Percentiles rank a stretch among this genome's conserved stretches.
These are phyloP conservation scores for Cheilosia pagana DNA, from an alignment of 2,888 invertebrate genomes.

Conservation along the genomic window DNA sequence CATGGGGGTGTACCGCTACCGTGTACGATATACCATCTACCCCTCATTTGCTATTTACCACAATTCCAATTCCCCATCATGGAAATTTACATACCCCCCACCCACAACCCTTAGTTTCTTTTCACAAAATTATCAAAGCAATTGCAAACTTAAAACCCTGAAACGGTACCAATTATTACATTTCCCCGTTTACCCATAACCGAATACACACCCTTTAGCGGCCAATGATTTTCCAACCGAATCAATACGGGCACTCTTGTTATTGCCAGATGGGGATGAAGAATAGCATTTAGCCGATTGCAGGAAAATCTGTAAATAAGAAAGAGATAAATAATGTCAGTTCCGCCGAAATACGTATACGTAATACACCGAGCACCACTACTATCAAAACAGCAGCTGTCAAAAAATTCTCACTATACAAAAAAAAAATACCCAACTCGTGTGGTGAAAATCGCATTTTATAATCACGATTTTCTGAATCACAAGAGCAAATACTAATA, in stretches of 20 bases:
- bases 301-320: slow-evolving; percentile 63
- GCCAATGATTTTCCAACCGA: slow-evolving; percentile 87
- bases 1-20: background rate
- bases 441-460: slow-evolving; percentile 21
- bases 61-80: too few relatives aligned
- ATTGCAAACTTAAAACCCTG: slow-evolving; percentile 5
- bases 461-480: slow-evolving; percentile 23
- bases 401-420: slow-evolving; percentile 33
- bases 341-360: slow-evolving; percentile 9
- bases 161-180: slow-evolving; percentile 18
- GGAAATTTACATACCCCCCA: background rate
- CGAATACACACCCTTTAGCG: slow-evolving; percentile 87
- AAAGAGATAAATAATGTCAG: slow-evolving; percentile 42
- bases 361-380: slow-evolving; percentile 18
- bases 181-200: slow-evolving; percentile 39
- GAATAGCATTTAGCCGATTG: slow-evolving; percentile 76
- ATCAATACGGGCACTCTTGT: slow-evolving; percentile 82
- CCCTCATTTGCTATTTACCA: too few relatives aligned
- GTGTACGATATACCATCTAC: slow-evolving; percentile 1
- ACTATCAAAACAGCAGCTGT: slow-evolving; percentile 54
- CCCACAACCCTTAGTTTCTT: slow-evolving; percentile 2
- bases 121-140: slow-evolving; percentile 1
- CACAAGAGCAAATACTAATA: background rate
- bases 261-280: slow-evolving; percentile 75
- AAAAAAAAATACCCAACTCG: background rate